Percentiles rank a stretch among this genome's conserved stretches.
These are phyloP conservation scores for Arenaria interpres DNA, from an alignment of 2,113 vertebrate species.

Conservation along the genomic window DNA sequence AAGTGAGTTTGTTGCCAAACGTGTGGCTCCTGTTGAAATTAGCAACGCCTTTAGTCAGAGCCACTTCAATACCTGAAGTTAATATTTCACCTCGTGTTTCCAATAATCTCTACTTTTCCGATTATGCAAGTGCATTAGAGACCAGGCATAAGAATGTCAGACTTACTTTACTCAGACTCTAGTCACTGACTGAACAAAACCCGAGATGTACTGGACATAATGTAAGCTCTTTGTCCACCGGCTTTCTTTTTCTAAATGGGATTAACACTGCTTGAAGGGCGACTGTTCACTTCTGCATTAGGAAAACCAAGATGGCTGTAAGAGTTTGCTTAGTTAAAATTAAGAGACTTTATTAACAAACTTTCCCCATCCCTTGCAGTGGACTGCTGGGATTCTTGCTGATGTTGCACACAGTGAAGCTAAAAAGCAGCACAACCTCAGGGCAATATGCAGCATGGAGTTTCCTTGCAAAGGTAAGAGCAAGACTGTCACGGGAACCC, in stretches of 20 bases:
- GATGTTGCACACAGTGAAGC: constrained; percentile 82
- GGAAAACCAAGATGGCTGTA: not conserved
- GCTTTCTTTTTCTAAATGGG: not conserved
- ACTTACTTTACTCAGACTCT: not conserved
- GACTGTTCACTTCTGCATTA: not conserved
- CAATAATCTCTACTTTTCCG: constrained; percentile 45
- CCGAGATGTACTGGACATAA: not conserved
- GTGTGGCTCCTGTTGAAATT: constrained; percentile 4
- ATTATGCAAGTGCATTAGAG: constrained; percentile 29
- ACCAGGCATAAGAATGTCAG: not conserved
- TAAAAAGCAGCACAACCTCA: constrained; percentile 80
- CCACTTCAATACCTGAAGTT: constrained; percentile 22
- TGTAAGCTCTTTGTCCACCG: not conserved
- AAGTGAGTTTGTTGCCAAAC: constrained; percentile 7
- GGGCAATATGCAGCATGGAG: constrained; percentile 85
- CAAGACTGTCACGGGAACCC: not conserved
- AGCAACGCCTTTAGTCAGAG: not conserved
- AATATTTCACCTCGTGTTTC: constrained; percentile 31
- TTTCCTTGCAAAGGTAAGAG: constrained; percentile 90
- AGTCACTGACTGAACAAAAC: not conserved
- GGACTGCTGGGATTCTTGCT: constrained; percentile 89
- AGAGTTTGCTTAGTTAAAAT: not conserved
- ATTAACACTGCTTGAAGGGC: not conserved
- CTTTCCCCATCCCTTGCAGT: constrained; percentile 72
- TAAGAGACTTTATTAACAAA: constrained; percentile 15